These are phyloP conservation scores for Clitarchus hookeri DNA, from an alignment of 2,888 invertebrate species.

Conservation along the genomic window DNA sequence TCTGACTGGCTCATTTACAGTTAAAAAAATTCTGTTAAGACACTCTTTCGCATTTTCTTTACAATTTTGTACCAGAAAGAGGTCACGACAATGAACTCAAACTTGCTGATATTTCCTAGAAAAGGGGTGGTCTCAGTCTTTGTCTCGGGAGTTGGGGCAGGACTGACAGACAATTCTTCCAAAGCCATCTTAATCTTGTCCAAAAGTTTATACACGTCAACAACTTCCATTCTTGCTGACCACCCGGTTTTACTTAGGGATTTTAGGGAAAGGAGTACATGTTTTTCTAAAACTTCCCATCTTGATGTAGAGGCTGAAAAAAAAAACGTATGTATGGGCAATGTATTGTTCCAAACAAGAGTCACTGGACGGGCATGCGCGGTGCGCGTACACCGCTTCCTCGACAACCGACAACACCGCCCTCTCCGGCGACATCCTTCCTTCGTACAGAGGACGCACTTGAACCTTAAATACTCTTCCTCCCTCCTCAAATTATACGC, in stretches of 20 bases:
- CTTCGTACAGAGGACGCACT: no score
- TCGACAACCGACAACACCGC: no score
- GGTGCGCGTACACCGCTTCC: no score
- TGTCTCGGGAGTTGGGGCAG: not conserved
- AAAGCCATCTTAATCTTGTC: not conserved
- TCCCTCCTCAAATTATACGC: no score
- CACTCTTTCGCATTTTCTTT: not conserved
- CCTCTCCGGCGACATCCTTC: no score
- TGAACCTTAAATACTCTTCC: no score
- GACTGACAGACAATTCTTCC: not conserved
- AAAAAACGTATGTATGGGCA: not conserved
- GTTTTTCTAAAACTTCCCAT: no score
- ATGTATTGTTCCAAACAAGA: conserved; percentile 2
- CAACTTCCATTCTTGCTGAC: conserved; percentile 16
- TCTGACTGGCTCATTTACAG: not conserved
- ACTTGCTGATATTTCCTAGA: not conserved
- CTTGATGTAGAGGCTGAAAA: no score
- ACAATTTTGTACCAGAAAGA: no score
- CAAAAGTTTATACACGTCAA: conserved; percentile 9
- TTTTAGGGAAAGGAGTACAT: no score
- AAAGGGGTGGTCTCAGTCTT: conserved; percentile 17
- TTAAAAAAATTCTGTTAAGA: not conserved
- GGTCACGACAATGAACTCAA: not conserved
- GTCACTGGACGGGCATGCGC: no score
- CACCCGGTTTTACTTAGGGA: no score